phyloP scores from a whole-genome alignment of 2,113 vertebrate species.

The Atrichornis clamosus region DNA sequence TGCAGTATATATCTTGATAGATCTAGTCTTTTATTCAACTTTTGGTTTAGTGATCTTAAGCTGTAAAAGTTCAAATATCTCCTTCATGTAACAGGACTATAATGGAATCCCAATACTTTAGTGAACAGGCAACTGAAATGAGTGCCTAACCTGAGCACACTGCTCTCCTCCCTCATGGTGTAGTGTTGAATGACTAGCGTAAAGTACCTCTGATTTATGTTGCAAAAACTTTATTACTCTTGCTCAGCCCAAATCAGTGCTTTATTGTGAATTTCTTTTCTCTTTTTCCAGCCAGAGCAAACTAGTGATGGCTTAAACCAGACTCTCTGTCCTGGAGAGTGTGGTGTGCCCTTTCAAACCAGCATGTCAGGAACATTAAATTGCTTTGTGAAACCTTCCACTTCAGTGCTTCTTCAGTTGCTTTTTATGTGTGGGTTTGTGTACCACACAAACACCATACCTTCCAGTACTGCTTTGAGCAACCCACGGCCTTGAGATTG shows the following conservation, averaged over 20 bases:
- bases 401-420: neutral
- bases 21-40: neutral
- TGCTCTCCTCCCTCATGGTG: neutral
- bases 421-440: neutral
- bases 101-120: neutral
- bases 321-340: neutral
- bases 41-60: neutral
- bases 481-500: neutral
- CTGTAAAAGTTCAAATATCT: neutral
- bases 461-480: neutral
- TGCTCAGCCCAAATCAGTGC: neutral
- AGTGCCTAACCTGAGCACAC: neutral
- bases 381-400: neutral
- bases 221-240: neutral
- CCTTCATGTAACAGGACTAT: neutral
- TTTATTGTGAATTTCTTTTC: neutral
- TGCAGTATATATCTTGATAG: neutral
- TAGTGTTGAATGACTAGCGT: neutral
- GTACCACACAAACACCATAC: neutral
- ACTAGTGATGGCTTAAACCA: neutral
- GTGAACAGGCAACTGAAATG: neutral
- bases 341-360: neutral
- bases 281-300: neutral
- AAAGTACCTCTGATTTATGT: neutral
- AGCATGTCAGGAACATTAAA: neutral